Conservation (phyloP, 2,888 invertebrate species). For the Anorthoa munda region DNA sequence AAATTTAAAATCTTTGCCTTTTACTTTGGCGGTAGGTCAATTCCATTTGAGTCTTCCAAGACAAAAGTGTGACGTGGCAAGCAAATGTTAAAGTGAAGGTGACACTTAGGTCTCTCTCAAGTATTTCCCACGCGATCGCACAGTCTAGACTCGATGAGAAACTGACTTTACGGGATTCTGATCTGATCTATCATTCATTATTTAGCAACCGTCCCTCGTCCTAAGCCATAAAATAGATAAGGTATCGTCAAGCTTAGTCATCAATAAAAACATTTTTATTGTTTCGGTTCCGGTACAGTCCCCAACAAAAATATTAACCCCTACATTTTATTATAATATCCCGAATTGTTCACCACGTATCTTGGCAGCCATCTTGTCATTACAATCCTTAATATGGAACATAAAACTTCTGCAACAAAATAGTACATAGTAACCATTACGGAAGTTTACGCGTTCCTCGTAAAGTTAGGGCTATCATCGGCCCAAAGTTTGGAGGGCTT, state of each 20-base stretch:
- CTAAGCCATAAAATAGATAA: conserved; percentile 39
- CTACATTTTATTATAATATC: conserved; percentile 33
- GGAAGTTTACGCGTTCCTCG: conserved; percentile 80
- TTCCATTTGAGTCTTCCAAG: neutral
- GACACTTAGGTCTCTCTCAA: neutral
- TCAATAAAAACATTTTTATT: conserved; percentile 46
- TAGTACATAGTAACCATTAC: conserved; percentile 70
- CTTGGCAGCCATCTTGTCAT: conserved; percentile 44
- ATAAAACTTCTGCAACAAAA: conserved; percentile 74
- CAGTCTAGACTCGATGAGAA: neutral
- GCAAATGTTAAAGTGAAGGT: neutral
- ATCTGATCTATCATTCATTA: neutral
- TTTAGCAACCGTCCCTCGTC: neutral
- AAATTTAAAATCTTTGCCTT: conserved; percentile 11
- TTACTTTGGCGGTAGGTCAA: neutral
- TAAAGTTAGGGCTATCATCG: conserved; percentile 81
- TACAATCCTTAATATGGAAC: conserved; percentile 56
- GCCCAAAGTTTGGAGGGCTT: conserved; percentile 82
- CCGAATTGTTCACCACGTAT: conserved; percentile 48
- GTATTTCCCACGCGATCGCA: neutral
- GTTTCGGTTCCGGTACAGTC: conserved; percentile 32
- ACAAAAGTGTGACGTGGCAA: neutral
- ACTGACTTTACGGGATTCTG: neutral
- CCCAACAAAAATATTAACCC: conserved; percentile 19
- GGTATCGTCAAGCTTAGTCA: neutral